phyloP scores from a whole-genome alignment of 2,113 vertebrate genomes.

The Melanerpes formicivorus region DNA sequence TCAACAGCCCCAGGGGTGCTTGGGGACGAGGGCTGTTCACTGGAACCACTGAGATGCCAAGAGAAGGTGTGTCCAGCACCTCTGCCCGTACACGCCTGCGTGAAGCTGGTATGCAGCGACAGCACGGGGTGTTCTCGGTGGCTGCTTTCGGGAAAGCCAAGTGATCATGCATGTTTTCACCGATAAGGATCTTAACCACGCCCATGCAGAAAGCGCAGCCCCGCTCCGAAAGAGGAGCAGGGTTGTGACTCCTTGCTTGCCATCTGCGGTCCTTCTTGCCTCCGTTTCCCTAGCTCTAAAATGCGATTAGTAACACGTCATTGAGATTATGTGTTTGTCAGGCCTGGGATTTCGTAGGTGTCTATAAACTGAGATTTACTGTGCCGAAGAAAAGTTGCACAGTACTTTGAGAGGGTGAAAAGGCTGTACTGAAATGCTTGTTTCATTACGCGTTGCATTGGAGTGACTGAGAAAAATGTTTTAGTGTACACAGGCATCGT shows the following conservation, averaged over 20 bases:
- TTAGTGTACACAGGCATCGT: not conserved
- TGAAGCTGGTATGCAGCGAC: not conserved
- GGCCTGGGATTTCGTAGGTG: not conserved
- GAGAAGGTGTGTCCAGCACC: slow-evolving; percentile 39
- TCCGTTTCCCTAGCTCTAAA: not conserved
- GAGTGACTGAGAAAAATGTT: not conserved
- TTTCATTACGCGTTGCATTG: not conserved
- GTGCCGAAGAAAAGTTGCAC: not conserved
- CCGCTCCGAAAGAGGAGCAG: not conserved
- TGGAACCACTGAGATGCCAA: not conserved
- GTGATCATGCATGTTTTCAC: not conserved
- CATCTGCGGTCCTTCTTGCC: not conserved
- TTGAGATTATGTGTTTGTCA: not conserved
- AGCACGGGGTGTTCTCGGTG: not conserved
- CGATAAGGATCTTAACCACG: not conserved
- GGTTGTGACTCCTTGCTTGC: not conserved
- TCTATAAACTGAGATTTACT: not conserved
- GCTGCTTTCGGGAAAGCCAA: slow-evolving; percentile 10
- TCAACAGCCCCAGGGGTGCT: not conserved
- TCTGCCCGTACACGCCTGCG: not conserved
- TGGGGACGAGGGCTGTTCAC: not conserved
- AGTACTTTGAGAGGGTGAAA: not conserved
- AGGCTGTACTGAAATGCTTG: not conserved
- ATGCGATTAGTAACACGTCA: not conserved
- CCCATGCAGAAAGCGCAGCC: not conserved